Percentiles rank a stretch among this genome's conserved stretches.
Conservation (phyloP, 2,888 invertebrate genomes). For the Galerucella nymphaeae region DNA sequence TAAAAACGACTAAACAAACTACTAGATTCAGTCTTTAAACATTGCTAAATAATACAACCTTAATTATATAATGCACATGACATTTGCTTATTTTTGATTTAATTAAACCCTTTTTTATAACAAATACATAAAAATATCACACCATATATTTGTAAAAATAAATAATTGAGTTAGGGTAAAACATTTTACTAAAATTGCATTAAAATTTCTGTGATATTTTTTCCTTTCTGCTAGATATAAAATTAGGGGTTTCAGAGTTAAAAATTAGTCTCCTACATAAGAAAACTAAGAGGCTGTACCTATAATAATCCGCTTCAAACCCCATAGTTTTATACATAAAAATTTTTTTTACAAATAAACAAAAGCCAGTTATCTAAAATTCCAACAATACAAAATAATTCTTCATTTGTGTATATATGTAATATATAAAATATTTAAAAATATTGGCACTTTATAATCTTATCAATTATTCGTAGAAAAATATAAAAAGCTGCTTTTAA, state of each 20-base stretch:
- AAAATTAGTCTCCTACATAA: too few relatives aligned
- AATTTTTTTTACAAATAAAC: constrained; percentile 3
- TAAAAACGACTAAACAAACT: too few relatives aligned
- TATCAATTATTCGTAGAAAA: background rate
- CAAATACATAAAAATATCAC: background rate
- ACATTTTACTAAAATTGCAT: background rate
- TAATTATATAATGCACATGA: background rate
- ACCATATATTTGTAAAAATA: constrained; percentile 7
- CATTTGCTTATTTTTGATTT: background rate
- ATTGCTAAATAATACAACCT: background rate
- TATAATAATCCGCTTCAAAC: background rate
- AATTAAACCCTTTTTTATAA: background rate
- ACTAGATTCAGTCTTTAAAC: background rate
- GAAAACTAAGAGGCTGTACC: too few relatives aligned
- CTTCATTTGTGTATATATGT: background rate
- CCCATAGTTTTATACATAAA: background rate
- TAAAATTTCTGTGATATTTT: too few relatives aligned
- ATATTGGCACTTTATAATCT: constrained; percentile 11
- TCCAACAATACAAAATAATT: constrained; percentile 3
- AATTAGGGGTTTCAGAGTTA: too few relatives aligned
- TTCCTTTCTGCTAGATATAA: too few relatives aligned
- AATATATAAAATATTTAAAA: constrained; percentile 5
- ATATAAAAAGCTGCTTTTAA: background rate
- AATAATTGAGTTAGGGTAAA: background rate
- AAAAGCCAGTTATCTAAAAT: background rate